Evolutionary conservation across 1,140 invertebrate species (phyloP), one percentile per base, ranked within the genome.

Genomic region (Helicoverpa zea): DNA sequence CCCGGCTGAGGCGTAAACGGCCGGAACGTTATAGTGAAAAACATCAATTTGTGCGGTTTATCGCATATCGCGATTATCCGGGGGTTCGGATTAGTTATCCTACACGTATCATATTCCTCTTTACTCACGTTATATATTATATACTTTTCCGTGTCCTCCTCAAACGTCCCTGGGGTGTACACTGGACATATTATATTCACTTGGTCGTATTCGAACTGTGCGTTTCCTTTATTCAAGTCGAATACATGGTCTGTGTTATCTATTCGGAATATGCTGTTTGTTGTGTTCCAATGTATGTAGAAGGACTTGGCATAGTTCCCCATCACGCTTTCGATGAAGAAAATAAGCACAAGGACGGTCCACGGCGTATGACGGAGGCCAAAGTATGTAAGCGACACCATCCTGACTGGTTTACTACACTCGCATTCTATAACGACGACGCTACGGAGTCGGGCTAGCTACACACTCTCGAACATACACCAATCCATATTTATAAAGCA

Each of bases 201-300:
- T 95, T 99, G 98, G 91, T 99, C 98, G 95, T 98, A 99, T 92
- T 99, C 98, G 92, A 98, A 98, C 87, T 97, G 97, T 81, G 97
- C 96, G 95, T 99, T 99, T 83, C 98, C 98, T 95, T 98, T 98
- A 96, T 99, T 99, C 82, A 99, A 98, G 95, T 99, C 98, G 92
- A 99, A 99, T 92, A 99, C 98, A 95, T 99, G 98, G 95, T 99
- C 98, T 43, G 98, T 99, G 94, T 99, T 99, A 96, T 99, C 98
- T 96, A 99, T 99, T 92, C 98, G 97, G 96, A 99, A 99, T 97
- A 98, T 99, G 95, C 88, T 97, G 93, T 98, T 98, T 47, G 97
- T 97, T 84, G 97, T 98, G 95, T 98, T 98, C 97, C 97, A 98
- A 89, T 98, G 97, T 95, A 98, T 97, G 94, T 97, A 97, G 93